Evolutionary conservation across 2,113 vertebrate species (phyloP), one percentile per base, ranked within the genome.

Genomic region (Oenanthe melanoleuca): DNA sequence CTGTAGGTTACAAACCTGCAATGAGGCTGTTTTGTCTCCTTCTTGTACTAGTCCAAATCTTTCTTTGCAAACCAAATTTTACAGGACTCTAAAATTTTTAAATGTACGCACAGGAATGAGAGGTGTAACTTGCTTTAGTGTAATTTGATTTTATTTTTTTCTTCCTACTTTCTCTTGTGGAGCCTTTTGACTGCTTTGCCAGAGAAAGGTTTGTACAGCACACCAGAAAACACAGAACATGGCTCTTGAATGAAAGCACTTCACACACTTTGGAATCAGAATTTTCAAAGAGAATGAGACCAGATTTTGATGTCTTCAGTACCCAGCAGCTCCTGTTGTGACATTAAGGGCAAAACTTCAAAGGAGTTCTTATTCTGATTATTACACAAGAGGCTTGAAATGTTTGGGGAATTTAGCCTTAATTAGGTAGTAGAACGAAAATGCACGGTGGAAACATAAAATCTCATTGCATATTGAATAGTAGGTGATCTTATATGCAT

Each of bases 401-500:
- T 61, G 69, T 80, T 91, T 84, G 80, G 88, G 89, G 73, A 93
- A 87, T 86, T 92, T 92, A 89, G 83, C 53, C 66, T 91, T 95
- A 88, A 92, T 84, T 95, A 69, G 83, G 34, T 78, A 67, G 67
- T 21, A 74, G 37, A 70, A 89, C 0, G 6, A 71, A 93, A 91
- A 92, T n/a, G 49, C 69, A 29, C 56, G 28, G 73, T 74, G 64
- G 72, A 93, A 91, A 92, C 69, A 70, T 73, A 71, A 95, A 86
- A 89, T 78, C 57, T 92, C 95, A 67, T 94, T 80, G 74, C 80
- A 81, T 92, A 93, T 94, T 92, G 83, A 95, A 84, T 88, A 95
- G 89, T 15, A 81, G 78, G 73, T 81, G 65, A 84, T 93, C 69
- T 92, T 71, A 61, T 53, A 56, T 87, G 77, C 86, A 60, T 61